Base-by-base conservation (phyloP, 2,888 invertebrate species). In the Lasioglossum pauxillum region DNA sequence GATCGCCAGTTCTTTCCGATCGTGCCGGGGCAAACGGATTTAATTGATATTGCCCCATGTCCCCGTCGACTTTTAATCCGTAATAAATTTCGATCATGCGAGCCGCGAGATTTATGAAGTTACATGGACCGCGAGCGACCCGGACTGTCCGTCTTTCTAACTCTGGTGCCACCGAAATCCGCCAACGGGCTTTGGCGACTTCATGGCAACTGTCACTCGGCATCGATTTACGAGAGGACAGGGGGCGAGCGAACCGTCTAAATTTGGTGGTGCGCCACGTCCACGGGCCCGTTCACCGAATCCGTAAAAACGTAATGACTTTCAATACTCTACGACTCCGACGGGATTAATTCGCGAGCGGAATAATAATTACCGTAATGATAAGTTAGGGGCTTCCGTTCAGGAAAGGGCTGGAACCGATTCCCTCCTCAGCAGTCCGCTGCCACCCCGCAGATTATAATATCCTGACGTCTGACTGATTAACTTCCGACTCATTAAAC, bases 81-180 rank as follows among this genome's bases (percentile, higher is more conserved):
- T 92, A 93, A 94, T 94, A 94, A 94, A 94, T 94, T 93, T 93
- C 91, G 91, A 92, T 94, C 92, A 91, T 93, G 91, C 88, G 87
- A 31, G 57, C 80, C 80, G 76, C 87, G 90, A 93, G 94, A 94
- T 94, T 94, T 94, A 93, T 93, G 92, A 93, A 93, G 91, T 93
- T 90, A 84, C 84, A 81, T 76, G 78, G 78, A 38, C 69, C 69
- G n/a, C 44, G 38, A 19, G 14, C 72, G 49, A n/a, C 57, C 10
- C 60, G 84, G 82, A 31, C 83, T 77, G 83, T 77, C 85, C 84
- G 81, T 87, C 73, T 82, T 89, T 89, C 83, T 82, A 80, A 67
- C 85, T 44, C 76, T 82, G 82, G 49, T 14, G 82, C 76, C 81
- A 78, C 80, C 46, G 77, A 90, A 84, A 88, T 88, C 89, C 85